Conservation (phyloP, 2,797 vertebrate species). For the Chaunax sp. region DNA sequence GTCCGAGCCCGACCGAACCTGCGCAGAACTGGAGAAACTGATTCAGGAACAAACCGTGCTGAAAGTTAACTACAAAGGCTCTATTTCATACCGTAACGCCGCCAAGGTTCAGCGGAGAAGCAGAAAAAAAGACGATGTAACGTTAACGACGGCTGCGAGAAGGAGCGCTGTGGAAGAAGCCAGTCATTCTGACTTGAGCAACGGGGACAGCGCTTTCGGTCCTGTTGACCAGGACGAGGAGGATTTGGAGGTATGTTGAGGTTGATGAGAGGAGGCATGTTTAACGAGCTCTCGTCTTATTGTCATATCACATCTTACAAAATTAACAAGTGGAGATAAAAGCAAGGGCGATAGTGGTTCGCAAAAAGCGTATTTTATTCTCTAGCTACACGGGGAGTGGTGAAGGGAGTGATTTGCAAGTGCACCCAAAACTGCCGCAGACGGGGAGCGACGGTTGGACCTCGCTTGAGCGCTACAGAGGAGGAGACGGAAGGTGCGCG, state of each 20-base stretch:
- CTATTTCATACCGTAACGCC: conserved; percentile 92
- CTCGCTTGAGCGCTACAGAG: conserved; percentile 72
- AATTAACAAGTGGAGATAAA: conserved; percentile 67
- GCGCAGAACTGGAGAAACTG: conserved; percentile 91
- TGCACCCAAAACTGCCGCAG: conserved; percentile 84
- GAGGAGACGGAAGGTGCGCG: conserved; percentile 72
- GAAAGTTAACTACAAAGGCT: conserved; percentile 95
- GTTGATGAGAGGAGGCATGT: conserved; percentile 35
- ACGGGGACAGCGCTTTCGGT: conserved; percentile 85
- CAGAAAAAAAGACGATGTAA: conserved; percentile 82
- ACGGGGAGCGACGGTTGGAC: conserved; percentile 84
- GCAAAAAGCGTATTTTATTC: conserved; percentile 19
- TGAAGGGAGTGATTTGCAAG: conserved; percentile 78
- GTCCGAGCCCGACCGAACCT: conserved; percentile 90
- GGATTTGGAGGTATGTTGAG: conserved; percentile 81
- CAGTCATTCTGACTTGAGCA: conserved; percentile 81
- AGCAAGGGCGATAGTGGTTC: not conserved
- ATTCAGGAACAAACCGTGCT: conserved; percentile 90
- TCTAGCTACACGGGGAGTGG: conserved; percentile 56
- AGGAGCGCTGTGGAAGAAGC: conserved; percentile 78
- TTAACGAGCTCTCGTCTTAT: conserved; percentile 38
- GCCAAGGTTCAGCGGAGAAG: conserved; percentile 91
- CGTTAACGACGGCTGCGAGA: conserved; percentile 64
- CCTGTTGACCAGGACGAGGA: conserved; percentile 82
- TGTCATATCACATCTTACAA: conserved; percentile 43